Conservation (phyloP, 2,888 invertebrate genomes). For the Sphaerophoria rueppellii region DNA sequence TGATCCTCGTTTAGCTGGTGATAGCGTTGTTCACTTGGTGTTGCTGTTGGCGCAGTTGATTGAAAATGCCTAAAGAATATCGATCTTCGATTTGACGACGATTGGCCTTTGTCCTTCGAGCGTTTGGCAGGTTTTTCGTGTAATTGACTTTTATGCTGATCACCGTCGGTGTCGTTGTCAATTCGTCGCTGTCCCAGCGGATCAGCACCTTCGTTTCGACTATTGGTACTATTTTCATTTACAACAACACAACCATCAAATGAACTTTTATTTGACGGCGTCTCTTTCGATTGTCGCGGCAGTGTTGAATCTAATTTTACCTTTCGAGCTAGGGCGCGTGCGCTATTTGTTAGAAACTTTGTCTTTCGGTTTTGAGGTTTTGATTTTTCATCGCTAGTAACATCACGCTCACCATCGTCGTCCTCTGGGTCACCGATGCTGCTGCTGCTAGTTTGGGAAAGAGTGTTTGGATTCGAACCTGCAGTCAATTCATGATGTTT, state of each 20-base stretch:
- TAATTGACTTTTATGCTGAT: conserved; percentile 37
- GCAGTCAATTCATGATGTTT: conserved; percentile 54
- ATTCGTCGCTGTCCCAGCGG: conserved; percentile 59
- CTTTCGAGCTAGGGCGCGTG: conserved; percentile 58
- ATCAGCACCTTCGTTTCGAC: conserved; percentile 76
- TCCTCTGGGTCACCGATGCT: background rate
- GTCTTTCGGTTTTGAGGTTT: background rate
- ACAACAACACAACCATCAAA: conserved; percentile 68
- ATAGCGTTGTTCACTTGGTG: conserved; percentile 40
- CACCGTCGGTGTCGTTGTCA: conserved; percentile 72
- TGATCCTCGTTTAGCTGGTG: conserved; percentile 50
- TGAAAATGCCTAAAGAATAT: conserved; percentile 61
- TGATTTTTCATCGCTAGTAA: too few relatives aligned
- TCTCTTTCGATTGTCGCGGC: conserved; percentile 38
- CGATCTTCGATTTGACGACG: conserved; percentile 49
- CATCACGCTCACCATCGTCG: background rate
- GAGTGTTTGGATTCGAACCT: conserved; percentile 12
- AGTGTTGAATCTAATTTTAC: conserved; percentile 69
- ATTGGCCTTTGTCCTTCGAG: conserved; percentile 40
- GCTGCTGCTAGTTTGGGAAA: background rate
- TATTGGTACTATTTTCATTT: conserved; percentile 70
- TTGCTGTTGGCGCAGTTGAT: conserved; percentile 8
- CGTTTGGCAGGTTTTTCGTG: conserved; percentile 50
- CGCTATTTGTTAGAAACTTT: conserved; percentile 37
- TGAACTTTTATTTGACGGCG: conserved; percentile 47